These are phyloP conservation scores for Poecilobothrus nobilitatus DNA, from an alignment of 2,888 invertebrate species.

Conservation along the genomic window DNA sequence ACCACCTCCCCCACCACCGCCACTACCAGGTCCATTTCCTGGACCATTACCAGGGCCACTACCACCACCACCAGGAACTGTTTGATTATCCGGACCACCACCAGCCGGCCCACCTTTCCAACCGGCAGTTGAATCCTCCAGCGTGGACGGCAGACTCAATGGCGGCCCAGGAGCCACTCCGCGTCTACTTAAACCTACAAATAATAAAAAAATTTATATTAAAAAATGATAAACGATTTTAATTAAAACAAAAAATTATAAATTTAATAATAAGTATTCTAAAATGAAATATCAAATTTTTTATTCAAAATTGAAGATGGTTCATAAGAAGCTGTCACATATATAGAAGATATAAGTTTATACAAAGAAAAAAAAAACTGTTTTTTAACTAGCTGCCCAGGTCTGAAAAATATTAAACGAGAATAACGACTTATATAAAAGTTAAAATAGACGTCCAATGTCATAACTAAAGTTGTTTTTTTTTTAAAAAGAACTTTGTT, in stretches of 20 bases:
- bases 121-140: constrained; percentile 65
- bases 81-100: constrained; percentile 53
- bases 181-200: constrained; percentile 73
- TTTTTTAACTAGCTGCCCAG: background rate
- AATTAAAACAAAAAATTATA: background rate
- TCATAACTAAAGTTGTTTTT: constrained; percentile 2
- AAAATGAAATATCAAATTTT: no score
- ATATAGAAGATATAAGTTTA: no score
- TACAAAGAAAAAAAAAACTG: background rate
- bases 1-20: constrained; percentile 56
- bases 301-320: no score
- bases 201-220: background rate
- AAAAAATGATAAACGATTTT: background rate
- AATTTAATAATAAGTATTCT: background rate
- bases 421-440: background rate
- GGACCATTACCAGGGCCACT: constrained; percentile 59
- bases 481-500: background rate
- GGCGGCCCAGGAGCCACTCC: constrained; percentile 48
- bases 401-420: background rate
- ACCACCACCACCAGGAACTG: constrained; percentile 56
- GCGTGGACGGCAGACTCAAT: constrained; percentile 60
- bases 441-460: background rate
- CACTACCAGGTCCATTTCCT: constrained; percentile 53
- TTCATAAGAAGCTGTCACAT: no score
- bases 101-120: constrained; percentile 63